Evolutionary conservation across 2,113 vertebrate genomes (phyloP).

Genomic region (Amblyopsis rosae): DNA sequence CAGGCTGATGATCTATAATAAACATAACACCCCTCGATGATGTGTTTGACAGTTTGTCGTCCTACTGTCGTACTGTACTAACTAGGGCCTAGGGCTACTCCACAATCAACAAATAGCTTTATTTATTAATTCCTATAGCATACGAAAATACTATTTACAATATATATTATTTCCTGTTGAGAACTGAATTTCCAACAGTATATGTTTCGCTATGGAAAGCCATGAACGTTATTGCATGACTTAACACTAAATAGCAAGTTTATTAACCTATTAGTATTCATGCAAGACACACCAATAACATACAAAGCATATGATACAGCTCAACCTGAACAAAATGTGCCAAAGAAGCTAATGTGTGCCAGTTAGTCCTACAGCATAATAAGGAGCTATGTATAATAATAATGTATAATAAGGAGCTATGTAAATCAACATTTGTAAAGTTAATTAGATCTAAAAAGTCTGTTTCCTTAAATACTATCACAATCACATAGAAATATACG

Average conservation of each 20-base stretch:
- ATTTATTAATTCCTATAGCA: background rate
- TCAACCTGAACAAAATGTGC: background rate
- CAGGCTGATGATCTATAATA: no score
- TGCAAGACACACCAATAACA: constrained; percentile 16
- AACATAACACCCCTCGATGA: no score
- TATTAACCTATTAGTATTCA: background rate
- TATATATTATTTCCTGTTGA: background rate
- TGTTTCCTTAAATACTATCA: no score
- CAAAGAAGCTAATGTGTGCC: constrained; percentile 41
- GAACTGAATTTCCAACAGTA: background rate
- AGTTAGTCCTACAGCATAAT: no score
- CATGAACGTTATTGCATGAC: constrained; percentile 7
- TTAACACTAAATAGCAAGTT: constrained; percentile 37
- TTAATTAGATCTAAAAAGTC: constrained; percentile 1
- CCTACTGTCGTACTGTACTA: no score
- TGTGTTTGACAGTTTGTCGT: no score
- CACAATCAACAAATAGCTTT: no score
- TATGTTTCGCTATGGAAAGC: background rate
- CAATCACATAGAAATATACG: no score
- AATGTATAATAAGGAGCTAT: background rate
- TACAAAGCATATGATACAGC: constrained; percentile 22
- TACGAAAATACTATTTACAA: background rate
- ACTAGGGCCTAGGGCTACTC: no score
- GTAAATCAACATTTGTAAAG: background rate
- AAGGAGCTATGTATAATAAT: background rate